These are phyloP conservation scores for Pomatostomus ruficeps DNA, from an alignment of 2,113 vertebrate genomes.

Conservation along the genomic window DNA sequence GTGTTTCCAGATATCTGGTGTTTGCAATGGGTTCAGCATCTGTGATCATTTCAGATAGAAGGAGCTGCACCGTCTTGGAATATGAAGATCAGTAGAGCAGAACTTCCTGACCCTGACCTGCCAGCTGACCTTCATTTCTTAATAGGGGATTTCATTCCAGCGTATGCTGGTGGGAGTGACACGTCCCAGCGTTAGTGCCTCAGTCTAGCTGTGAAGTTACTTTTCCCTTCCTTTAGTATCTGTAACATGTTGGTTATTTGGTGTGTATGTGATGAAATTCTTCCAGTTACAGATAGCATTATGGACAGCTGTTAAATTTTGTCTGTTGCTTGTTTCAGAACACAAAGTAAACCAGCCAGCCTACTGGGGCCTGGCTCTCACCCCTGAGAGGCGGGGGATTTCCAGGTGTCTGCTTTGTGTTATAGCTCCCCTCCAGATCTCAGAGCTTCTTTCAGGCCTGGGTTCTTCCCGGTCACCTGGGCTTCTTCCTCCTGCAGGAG, in stretches of 20 bases:
- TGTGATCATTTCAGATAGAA: neutral
- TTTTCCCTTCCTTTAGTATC: neutral
- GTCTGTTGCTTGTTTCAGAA: neutral
- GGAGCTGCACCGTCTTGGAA: neutral
- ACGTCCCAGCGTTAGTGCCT: neutral
- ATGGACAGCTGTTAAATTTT: neutral
- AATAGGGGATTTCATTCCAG: neutral
- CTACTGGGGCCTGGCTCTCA: neutral
- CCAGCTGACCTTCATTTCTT: neutral
- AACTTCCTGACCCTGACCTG: neutral
- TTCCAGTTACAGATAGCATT: neutral
- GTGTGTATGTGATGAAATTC: neutral
- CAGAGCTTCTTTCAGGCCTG: neutral
- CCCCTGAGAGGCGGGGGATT: neutral
- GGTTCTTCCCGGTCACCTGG: neutral
- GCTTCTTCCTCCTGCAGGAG: neutral
- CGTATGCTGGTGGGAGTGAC: neutral
- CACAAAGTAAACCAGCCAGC: neutral
- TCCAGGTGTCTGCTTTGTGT: neutral
- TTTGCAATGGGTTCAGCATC: neutral
- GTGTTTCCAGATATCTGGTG: neutral
- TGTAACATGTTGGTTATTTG: neutral
- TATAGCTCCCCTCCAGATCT: neutral
- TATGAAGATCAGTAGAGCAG: neutral
- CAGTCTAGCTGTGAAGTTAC: neutral